Evolutionary conservation across 23 tunicate genomes (phyloP).

Genomic region (Ascidia mentula): DNA sequence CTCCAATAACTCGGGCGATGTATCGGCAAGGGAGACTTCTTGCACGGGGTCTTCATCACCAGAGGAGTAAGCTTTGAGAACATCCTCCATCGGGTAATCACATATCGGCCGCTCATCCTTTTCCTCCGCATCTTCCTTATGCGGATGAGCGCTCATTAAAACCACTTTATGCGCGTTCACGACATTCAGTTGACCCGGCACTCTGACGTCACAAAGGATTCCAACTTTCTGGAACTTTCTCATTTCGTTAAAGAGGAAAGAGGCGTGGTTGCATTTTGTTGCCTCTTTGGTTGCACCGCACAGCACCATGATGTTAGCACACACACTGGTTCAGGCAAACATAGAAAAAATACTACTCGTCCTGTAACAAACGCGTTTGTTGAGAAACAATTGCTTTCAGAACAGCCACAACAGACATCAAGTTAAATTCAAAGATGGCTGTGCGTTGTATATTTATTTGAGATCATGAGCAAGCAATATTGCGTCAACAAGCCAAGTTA

Average conservation of each 20-base stretch:
- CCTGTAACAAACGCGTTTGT: no score
- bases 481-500: no score
- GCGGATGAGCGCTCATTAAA: constrained; percentile 59
- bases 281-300: not conserved
- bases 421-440: no score
- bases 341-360: no score
- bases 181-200: constrained; percentile 32
- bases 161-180: constrained; percentile 72
- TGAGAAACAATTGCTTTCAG: no score
- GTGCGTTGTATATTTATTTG: no score
- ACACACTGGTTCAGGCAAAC: no score
- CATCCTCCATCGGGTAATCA: constrained; percentile 14
- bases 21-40: not conserved
- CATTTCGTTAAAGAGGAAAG: constrained; percentile 55
- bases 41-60: not conserved
- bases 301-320: constrained; percentile 14
- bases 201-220: constrained; percentile 63
- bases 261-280: constrained; percentile 48
- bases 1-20: constrained; percentile 6
- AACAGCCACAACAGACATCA: no score
- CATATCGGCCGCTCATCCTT: not conserved
- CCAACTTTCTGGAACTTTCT: constrained; percentile 73
- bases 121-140: not conserved
- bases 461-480: no score
- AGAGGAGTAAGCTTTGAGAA: constrained; percentile 39